A percentile compares a stretch with the other conserved stretches of the same genome.
These are phyloP conservation scores for Hirtodrosophila confusa DNA, from an alignment of 2,888 invertebrate genomes.

Conservation along the genomic window DNA sequence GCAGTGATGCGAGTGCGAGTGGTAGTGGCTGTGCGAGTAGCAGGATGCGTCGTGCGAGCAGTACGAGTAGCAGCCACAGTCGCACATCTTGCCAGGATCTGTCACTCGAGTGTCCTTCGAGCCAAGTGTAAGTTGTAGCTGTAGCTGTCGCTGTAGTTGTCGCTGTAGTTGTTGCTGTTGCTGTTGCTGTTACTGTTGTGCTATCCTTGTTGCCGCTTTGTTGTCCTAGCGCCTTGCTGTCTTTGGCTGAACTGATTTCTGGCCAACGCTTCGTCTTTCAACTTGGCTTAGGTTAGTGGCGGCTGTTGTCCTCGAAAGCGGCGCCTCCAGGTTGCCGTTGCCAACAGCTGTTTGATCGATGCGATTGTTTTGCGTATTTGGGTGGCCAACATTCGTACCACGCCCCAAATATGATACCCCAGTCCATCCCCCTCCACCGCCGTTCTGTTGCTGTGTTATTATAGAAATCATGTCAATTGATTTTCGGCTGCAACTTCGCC, in stretches of 20 bases:
- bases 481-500: conserved; percentile 48
- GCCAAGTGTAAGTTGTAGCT: neutral
- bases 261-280: conserved; percentile 69
- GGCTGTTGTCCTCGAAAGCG: conserved; percentile 40
- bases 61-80: conserved; percentile 73
- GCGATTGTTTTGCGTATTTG: conserved; percentile 73
- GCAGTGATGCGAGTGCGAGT: conserved; percentile 70
- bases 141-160: conserved; percentile 1
- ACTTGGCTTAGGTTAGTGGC: conserved; percentile 76
- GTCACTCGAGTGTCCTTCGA: neutral
- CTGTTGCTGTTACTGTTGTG: conserved; percentile 3
- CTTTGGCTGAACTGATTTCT: conserved; percentile 73
- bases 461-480: conserved; percentile 76
- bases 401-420: conserved; percentile 52
- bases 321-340: conserved; percentile 36
- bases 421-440: too few relatives aligned
- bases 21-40: conserved; percentile 71
- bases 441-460: conserved; percentile 30
- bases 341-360: conserved; percentile 66
- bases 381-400: conserved; percentile 72
- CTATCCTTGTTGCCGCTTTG: neutral
- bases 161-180: neutral
- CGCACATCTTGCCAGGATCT: conserved; percentile 62
- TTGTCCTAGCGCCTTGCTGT: conserved; percentile 60
- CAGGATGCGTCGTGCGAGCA: conserved; percentile 70